Evolutionary conservation across 2,113 vertebrate genomes (phyloP).

Genomic region (Leucosticte australis): DNA sequence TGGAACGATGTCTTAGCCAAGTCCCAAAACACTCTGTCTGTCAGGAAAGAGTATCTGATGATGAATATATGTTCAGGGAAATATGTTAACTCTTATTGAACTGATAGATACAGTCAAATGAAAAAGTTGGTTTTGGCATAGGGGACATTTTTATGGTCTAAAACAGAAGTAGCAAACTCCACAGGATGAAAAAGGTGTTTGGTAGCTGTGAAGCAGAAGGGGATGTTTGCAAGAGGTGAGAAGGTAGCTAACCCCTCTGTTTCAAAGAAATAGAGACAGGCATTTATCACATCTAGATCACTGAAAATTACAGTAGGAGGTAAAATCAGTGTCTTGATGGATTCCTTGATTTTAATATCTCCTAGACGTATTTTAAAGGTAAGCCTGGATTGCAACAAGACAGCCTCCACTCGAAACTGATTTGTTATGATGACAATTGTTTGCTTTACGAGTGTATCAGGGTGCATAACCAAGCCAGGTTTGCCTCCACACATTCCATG

Average conservation of each 20-base stretch:
- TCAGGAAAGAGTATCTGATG: neutral
- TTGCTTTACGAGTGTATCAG: neutral
- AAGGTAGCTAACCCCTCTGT: neutral
- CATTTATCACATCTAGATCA: neutral
- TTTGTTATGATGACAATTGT: neutral
- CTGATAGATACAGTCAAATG: neutral
- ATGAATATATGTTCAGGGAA: neutral
- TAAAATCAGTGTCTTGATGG: neutral
- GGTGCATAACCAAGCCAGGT: neutral
- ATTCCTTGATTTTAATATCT: neutral
- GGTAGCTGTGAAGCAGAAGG: neutral
- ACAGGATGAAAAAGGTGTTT: neutral
- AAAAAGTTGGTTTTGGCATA: neutral
- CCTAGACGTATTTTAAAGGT: neutral
- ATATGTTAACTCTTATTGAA: neutral
- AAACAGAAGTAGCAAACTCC: neutral
- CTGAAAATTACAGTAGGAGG: neutral
- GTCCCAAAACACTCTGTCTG: neutral
- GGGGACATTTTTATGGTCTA: neutral
- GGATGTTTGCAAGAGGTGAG: neutral
- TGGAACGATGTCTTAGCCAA: neutral
- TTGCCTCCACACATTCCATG: neutral
- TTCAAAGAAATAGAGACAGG: neutral
- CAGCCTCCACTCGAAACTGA: neutral
- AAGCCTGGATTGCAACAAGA: neutral